phyloP scores from a whole-genome alignment of 2,888 invertebrate species.

The Apodemia mormo region DNA sequence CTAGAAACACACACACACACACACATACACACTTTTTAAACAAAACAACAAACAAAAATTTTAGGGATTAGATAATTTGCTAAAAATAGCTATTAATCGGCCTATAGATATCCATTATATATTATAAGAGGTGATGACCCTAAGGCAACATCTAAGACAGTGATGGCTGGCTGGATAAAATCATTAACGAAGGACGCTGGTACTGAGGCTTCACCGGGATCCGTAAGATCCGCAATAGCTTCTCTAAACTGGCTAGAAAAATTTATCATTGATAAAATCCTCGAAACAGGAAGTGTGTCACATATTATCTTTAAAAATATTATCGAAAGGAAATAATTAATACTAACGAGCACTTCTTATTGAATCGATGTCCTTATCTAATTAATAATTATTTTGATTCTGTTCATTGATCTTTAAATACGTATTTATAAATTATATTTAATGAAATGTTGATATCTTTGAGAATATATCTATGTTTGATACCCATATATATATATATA shows the following conservation, averaged over 20 bases:
- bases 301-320: conserved; percentile 38
- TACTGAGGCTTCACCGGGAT: background rate
- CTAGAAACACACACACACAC: too few species aligned
- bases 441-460: background rate
- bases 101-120: conserved; percentile 1
- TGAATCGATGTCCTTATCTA: conserved; percentile 21
- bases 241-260: conserved; percentile 27
- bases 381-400: conserved; percentile 20
- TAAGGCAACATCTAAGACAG: conserved; percentile 23
- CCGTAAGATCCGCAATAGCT: background rate
- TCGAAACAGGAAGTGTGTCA: conserved; percentile 21
- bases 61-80: conserved; percentile 19
- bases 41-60: too few species aligned
- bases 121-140: conserved; percentile 17
- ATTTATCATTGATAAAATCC: conserved; percentile 30
- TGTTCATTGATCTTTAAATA: conserved; percentile 21
- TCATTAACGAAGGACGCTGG: conserved; percentile 5
- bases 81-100: background rate
- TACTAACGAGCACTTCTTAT: background rate
- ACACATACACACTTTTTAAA: too few species aligned
- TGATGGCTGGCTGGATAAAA: conserved; percentile 1
- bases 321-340: conserved; percentile 28
- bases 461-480: too few species aligned
- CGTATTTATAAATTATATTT: conserved; percentile 1
- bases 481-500: too few species aligned